Conservation (phyloP, 2,797 vertebrate genomes). For the Merluccius polli region DNA sequence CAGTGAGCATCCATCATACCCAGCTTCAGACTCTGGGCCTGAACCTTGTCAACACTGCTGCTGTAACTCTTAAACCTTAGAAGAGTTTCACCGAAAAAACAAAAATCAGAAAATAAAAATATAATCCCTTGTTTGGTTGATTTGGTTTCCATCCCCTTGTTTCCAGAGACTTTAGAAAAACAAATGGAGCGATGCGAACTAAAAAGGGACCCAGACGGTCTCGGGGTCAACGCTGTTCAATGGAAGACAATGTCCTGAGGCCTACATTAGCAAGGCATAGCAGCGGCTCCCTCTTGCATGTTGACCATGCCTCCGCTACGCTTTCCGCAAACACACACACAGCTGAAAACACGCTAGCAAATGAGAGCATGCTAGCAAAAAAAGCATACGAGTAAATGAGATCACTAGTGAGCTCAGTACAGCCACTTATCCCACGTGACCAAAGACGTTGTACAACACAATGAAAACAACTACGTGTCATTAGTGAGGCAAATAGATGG, state of each 20-base stretch:
- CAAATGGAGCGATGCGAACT: slow-evolving; percentile 60
- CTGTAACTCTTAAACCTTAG: background rate
- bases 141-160: background rate
- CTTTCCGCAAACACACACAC: slow-evolving; percentile 1
- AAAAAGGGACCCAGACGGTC: slow-evolving; percentile 36
- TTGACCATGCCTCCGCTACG: slow-evolving; percentile 30
- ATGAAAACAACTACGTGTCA: background rate
- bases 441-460: background rate
- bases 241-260: slow-evolving; percentile 68
- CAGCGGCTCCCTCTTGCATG: slow-evolving; percentile 13
- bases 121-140: background rate
- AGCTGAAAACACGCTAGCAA: slow-evolving; percentile 30
- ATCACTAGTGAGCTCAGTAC: background rate
- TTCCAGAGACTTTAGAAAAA: slow-evolving; percentile 33
- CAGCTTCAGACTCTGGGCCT: slow-evolving; percentile 13
- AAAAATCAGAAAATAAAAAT: background rate
- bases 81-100: background rate
- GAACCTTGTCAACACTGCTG: no score
- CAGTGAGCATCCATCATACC: slow-evolving; percentile 39
- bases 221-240: slow-evolving; percentile 56
- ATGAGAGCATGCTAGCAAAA: slow-evolving; percentile 43
- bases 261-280: slow-evolving; percentile 40
- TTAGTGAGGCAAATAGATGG: background rate
- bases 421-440: background rate
- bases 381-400: slow-evolving; percentile 42